These are phyloP conservation scores for Zeus faber DNA, from an alignment of 2,113 vertebrate genomes.

Conservation along the genomic window DNA sequence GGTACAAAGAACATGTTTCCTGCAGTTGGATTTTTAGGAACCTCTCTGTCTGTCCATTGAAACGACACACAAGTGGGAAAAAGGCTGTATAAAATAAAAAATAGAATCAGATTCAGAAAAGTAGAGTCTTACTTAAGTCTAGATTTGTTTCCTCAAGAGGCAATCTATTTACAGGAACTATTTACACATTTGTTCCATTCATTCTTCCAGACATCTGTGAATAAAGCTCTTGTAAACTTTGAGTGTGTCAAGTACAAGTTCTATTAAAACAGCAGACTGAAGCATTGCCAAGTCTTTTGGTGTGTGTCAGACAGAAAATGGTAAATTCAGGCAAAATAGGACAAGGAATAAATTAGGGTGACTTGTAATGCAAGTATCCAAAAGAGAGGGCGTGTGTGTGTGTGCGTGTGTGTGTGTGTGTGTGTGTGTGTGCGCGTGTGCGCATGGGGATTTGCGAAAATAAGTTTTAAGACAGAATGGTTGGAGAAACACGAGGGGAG, in stretches of 20 bases:
- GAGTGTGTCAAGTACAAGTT: constrained; percentile 75
- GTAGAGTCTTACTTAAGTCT: constrained; percentile 91
- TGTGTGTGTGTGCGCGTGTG: constrained; percentile 4
- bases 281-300: neutral
- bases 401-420: constrained; percentile 19
- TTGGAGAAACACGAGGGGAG: too few relatives aligned
- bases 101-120: constrained; percentile 98
- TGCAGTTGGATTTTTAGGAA: constrained; percentile 83
- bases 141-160: constrained; percentile 78
- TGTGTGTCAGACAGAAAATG: neutral
- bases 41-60: constrained; percentile 77
- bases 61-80: constrained; percentile 88
- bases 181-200: constrained; percentile 90
- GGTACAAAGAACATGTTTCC: constrained; percentile 95
- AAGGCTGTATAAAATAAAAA: constrained; percentile 97
- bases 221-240: constrained; percentile 87
- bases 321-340: neutral
- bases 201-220: constrained; percentile 75
- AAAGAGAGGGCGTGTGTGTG: constrained; percentile 8
- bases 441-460: neutral
- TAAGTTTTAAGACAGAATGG: neutral
- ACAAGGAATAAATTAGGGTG: constrained; percentile 1
- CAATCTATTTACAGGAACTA: constrained; percentile 91
- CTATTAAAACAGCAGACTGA: constrained; percentile 11
- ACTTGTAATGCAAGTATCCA: neutral